Evolutionary conservation across 2,888 invertebrate species (phyloP).

Genomic region (Drosophila ochracea): DNA sequence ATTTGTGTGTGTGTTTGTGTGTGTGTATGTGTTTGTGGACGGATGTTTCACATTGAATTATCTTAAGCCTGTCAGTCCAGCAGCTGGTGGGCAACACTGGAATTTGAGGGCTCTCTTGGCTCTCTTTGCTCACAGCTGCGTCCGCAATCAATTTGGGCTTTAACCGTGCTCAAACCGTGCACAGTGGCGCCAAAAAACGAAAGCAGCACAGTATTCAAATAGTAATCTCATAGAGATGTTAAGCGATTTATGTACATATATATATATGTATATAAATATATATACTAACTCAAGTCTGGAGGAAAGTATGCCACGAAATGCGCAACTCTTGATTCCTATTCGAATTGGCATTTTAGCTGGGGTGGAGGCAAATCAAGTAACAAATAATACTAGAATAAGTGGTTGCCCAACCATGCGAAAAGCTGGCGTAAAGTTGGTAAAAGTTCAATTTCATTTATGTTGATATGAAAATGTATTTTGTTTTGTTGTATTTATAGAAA

Average conservation of each 20-base stretch:
- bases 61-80: slow-evolving; percentile 44
- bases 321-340: not conserved
- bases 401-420: not conserved
- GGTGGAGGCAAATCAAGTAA: not conserved
- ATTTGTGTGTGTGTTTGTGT: slow-evolving; percentile 3
- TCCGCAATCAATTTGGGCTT: slow-evolving; percentile 16
- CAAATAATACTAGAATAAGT: not conserved
- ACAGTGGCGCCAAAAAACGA: slow-evolving; percentile 50
- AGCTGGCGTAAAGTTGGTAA: slow-evolving; percentile 6
- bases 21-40: slow-evolving; percentile 8
- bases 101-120: slow-evolving; percentile 21
- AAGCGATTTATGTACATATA: not conserved
- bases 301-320: not conserved
- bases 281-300: not conserved
- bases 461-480: not conserved
- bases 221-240: slow-evolving; percentile 28
- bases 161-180: slow-evolving; percentile 21
- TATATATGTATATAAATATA: not conserved
- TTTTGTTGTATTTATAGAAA: not conserved
- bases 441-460: slow-evolving; percentile 9
- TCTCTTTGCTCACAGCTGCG: slow-evolving; percentile 29
- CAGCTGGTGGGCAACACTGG: slow-evolving; percentile 48
- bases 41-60: slow-evolving; percentile 36
- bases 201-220: slow-evolving; percentile 22
- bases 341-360: not conserved